Base-by-base conservation (phyloP, 2,113 vertebrate genomes). In the Rhadina sibilatrix region DNA sequence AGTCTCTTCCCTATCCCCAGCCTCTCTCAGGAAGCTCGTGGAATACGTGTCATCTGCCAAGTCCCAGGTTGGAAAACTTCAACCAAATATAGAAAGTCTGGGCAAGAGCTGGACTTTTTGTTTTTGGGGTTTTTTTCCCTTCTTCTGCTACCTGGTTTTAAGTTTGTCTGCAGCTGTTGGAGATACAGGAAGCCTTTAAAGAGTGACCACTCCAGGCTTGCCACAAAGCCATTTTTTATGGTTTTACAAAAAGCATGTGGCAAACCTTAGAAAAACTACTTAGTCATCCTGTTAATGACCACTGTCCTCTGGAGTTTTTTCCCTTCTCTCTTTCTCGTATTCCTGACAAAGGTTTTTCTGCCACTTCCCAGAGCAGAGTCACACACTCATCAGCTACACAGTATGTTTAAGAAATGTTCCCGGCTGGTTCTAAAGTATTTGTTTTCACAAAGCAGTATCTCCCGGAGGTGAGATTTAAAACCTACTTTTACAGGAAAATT, bases 31-130 rank as follows among this genome's bases (percentile, higher is more conserved):
- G 86, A 96, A 96, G 60, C 68, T 83, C 5, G 2, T 93, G 81
- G 64, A 96, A 91, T 50, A 92, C 1, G 1, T 30, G 5, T 5
- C 2, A 2, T 60, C 89, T 93, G 92, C 92, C 88, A 97, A 95
- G 56, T 90, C 77, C 47, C 69, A 84, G 79, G 69, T 31, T 92
- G 92, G 95, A 93, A 96, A 97, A 87, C 78, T 82, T 93, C 52
- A 85, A 89, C 72, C 83, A 92, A 96, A 96, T 96, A 96, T 84
- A 95, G 91, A 93, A 93, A 84, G 72, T 87, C 94, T 96, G 95
- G 85, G 93, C 68, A 88, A 95, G 47, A 76, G 57, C 12, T 66
- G 78, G 77, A 74, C 63, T 46, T 94, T 84, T 40, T n/a, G 4
- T 4, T 1, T 25, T 49, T 49, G 79, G 38, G 38, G 11, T 60